A percentile compares a stretch with the other conserved stretches of the same genome.
Conservation (phyloP, 1,140 invertebrate genomes). For the Dendroctonus ponderosae region DNA sequence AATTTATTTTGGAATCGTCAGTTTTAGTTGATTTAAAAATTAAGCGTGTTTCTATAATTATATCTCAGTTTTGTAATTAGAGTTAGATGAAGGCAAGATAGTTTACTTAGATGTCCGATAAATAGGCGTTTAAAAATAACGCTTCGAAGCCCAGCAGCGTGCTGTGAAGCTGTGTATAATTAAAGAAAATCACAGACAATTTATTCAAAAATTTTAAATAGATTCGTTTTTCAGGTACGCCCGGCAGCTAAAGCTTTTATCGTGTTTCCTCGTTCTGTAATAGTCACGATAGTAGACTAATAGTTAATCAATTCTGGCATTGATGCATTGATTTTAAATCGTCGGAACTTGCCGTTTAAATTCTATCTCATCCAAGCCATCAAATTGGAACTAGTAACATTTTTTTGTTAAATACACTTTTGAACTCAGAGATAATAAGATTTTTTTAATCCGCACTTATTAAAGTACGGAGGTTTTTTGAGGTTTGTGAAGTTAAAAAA, state of each 20-base stretch:
- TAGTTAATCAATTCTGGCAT: background rate
- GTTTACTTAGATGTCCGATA: constrained; percentile 7
- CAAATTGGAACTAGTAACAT: no score
- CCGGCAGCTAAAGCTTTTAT: background rate
- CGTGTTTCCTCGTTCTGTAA: background rate
- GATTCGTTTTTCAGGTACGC: constrained; percentile 2
- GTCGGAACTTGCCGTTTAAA: background rate
- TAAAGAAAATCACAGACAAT: constrained; percentile 9
- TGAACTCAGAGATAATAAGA: no score
- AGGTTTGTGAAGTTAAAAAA: no score
- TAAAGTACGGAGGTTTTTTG: no score
- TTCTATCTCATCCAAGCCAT: background rate
- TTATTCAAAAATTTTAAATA: constrained; percentile 8
- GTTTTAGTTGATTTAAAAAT: no score
- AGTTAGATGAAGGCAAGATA: constrained; percentile 2
- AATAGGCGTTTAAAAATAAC: constrained; percentile 3
- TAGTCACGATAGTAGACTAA: background rate
- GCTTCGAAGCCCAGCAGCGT: background rate
- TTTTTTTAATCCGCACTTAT: background rate
- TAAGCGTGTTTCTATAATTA: background rate
- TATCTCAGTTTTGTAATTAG: background rate
- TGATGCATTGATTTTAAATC: background rate
- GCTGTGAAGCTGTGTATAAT: background rate
- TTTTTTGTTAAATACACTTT: no score
- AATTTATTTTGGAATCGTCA: no score